Evolutionary conservation across 2,797 vertebrate species (phyloP), one percentile per base, ranked within the genome.

Genomic region (Pogonophryne albipinna): DNA sequence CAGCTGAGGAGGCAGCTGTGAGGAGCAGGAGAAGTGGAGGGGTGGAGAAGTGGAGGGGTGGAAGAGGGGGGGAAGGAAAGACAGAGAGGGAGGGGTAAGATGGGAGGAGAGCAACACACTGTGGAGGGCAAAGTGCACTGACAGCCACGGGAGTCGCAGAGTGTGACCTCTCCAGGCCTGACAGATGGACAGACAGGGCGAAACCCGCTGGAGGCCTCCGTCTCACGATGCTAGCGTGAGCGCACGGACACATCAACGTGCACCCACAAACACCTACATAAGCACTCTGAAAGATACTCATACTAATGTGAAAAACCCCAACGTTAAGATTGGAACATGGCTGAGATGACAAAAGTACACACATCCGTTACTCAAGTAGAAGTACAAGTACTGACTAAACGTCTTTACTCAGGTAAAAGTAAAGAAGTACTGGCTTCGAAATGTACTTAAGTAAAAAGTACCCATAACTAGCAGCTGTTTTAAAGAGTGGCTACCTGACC

Each of bases 1-100:
- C 92, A 93, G 92, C 91, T 91, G 91, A 93, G 82, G 88, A 89
- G 90, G 92, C 90, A 93, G 91, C 90, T 92, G 92, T 90, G 85
- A 80, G 82, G 85, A 90, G 80, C 85, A 88, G 85, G 78, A 80
- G 84, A 68, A 65, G 70, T 63, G 61, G 74, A 60, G 56, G 70
- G 9, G n/a, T n/a, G 85, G 78, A 80, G 84, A 68, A 65, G 70
- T 63, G 61, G 74, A 60, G 56, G 70, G 9, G n/a, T n/a, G 5
- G 19, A 19, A 59, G 50, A 57, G 53, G 59, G 46, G 65, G 62
- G 20, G 64, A 38, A 31, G 57, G 59, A 52, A 44, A 44, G 69
- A 49, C 38, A 64, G 63, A 49, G 65, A 62, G 61, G 19, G 78
- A 66, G 51, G 69, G 68, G 78, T 63, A 78, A 66, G 84, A 79